Evolutionary conservation across 2,113 vertebrate species (phyloP).

Genomic region (Halichoeres trimaculatus): DNA sequence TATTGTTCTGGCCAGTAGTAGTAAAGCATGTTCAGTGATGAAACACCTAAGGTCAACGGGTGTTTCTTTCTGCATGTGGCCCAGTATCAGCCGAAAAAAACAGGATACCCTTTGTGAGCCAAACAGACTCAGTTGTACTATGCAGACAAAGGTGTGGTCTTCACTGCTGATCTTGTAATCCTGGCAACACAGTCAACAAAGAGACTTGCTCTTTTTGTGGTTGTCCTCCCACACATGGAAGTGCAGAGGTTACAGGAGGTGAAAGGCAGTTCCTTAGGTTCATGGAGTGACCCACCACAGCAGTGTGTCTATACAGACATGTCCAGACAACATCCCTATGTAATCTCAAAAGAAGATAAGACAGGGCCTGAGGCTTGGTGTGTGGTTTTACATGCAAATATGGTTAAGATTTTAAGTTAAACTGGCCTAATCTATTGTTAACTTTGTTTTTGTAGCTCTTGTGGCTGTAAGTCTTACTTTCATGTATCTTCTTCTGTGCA

Average conservation of each 20-base stretch:
- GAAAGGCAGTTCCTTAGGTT: constrained; percentile 28
- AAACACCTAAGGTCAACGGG: constrained; percentile 44
- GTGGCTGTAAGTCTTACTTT: not conserved
- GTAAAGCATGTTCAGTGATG: constrained; percentile 10
- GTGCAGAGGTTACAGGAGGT: constrained; percentile 25
- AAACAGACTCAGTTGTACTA: constrained; percentile 56
- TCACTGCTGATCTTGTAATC: constrained; percentile 64
- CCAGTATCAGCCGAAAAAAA: constrained; percentile 41
- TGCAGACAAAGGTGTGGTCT: constrained; percentile 78
- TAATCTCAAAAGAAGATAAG: constrained; percentile 52
- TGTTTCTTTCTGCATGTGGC: constrained; percentile 52
- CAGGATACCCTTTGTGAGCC: constrained; percentile 66
- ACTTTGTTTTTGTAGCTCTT: not conserved
- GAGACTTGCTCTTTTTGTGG: constrained; percentile 47
- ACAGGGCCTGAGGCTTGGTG: constrained; percentile 15
- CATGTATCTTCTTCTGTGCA: no score
- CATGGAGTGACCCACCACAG: constrained; percentile 34
- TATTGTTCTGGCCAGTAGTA: not conserved
- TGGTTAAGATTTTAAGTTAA: not conserved
- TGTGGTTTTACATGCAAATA: not conserved
- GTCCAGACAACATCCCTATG: constrained; percentile 44
- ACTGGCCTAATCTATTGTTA: not conserved
- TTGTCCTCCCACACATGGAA: constrained; percentile 61
- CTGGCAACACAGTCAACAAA: constrained; percentile 74
- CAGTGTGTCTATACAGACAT: constrained; percentile 62